These are phyloP conservation scores for Istiophorus platypterus DNA, from an alignment of 2,113 vertebrate genomes.

Conservation along the genomic window DNA sequence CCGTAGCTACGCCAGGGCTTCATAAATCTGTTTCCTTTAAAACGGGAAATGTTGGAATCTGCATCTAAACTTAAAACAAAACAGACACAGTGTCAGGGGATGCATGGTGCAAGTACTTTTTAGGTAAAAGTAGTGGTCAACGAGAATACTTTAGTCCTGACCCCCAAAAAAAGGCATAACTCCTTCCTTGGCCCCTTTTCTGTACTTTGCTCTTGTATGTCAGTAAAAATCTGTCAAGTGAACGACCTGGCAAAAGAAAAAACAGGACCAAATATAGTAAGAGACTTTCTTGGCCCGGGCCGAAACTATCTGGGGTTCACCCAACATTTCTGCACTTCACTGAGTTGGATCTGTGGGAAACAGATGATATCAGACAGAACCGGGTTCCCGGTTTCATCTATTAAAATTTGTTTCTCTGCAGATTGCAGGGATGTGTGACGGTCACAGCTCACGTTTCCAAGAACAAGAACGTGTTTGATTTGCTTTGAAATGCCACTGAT, in stretches of 20 bases:
- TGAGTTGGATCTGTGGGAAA: not conserved
- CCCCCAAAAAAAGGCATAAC: not conserved
- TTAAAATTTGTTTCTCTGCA: conserved; percentile 2
- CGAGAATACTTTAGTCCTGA: not conserved
- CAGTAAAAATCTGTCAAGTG: not conserved
- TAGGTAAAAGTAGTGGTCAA: not conserved
- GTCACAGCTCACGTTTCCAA: not conserved
- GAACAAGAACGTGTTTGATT: not conserved
- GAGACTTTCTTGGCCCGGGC: not conserved
- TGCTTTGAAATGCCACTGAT: not conserved
- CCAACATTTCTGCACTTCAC: not conserved
- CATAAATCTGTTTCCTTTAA: no score
- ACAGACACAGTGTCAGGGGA: not conserved
- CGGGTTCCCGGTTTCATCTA: not conserved
- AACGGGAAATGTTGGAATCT: no score
- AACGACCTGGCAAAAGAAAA: not conserved
- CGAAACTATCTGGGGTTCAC: not conserved
- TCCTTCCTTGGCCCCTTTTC: not conserved
- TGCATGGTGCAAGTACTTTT: no score
- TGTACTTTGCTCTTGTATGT: not conserved
- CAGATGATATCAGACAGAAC: not conserved
- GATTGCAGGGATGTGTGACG: not conserved
- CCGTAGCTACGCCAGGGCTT: no score
- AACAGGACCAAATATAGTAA: not conserved
- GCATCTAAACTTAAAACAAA: not conserved